Conservation (phyloP, 92 coral and sea anemone genomes). For the Umimayanthus kanabou region DNA sequence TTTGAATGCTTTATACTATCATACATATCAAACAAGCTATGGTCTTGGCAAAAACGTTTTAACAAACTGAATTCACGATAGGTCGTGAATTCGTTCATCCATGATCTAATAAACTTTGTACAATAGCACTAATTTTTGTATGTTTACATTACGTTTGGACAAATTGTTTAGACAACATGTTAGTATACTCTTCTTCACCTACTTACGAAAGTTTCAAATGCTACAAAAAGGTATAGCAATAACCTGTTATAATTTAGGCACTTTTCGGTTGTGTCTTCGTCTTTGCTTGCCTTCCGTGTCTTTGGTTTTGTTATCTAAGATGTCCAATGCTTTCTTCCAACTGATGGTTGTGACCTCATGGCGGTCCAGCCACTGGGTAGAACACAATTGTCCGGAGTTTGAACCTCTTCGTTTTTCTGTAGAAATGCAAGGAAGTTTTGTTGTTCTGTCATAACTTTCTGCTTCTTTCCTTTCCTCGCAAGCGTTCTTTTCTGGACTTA, state of each 20-base stretch:
- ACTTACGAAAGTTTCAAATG: background rate
- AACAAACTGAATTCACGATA: background rate
- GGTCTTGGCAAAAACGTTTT: background rate
- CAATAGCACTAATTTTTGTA: background rate
- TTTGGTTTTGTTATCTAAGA: slow-evolving; percentile 57
- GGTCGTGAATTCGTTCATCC: background rate
- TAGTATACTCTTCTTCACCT: background rate
- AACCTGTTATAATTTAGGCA: background rate
- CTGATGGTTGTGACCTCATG: slow-evolving; percentile 64
- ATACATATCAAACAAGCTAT: too few species aligned
- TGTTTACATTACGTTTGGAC: background rate
- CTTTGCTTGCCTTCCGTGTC: slow-evolving; percentile 37
- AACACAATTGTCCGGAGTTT: slow-evolving; percentile 23
- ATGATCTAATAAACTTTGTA: background rate
- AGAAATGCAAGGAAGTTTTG: slow-evolving; percentile 71
- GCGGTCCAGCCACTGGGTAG: slow-evolving; percentile 66
- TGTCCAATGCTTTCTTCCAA: slow-evolving; percentile 80
- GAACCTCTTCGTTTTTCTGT: slow-evolving; percentile 41
- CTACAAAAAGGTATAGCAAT: background rate
- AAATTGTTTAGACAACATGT: background rate
- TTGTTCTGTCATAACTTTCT: slow-evolving; percentile 31
- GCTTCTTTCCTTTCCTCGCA: slow-evolving; percentile 50
- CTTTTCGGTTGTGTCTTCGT: slow-evolving; percentile 8
- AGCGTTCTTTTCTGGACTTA: slow-evolving; percentile 59
- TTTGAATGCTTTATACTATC: too few species aligned